A percentile compares a stretch with the other conserved stretches of the same genome.
Evolutionary conservation across 2,113 vertebrate species (phyloP).

Genomic region (Bubo bubo): DNA sequence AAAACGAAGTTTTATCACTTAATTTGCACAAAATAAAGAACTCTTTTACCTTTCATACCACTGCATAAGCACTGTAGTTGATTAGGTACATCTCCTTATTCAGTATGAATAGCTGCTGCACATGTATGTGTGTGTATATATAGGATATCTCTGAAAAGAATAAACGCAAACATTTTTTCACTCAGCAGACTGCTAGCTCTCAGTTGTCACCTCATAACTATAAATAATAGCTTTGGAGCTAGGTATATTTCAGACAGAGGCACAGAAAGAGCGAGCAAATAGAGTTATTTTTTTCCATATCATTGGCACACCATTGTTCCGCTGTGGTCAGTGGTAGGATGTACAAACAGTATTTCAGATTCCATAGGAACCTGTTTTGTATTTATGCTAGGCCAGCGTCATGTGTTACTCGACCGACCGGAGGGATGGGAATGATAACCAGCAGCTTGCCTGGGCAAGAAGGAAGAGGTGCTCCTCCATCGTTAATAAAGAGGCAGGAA

Average conservation of each 20-base stretch:
- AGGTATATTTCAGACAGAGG: slow-evolving; percentile 54
- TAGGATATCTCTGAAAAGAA: slow-evolving; percentile 54
- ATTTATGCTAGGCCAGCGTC: slow-evolving; percentile 54
- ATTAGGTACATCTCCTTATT: slow-evolving; percentile 41
- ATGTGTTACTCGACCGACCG: not conserved
- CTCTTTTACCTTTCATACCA: not conserved
- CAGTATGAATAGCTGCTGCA: slow-evolving; percentile 29
- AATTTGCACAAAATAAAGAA: not conserved
- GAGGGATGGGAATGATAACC: slow-evolving; percentile 53
- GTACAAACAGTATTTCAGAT: slow-evolving; percentile 57
- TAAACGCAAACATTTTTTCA: slow-evolving; percentile 56
- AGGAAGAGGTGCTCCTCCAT: slow-evolving; percentile 27
- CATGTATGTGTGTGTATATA: not conserved
- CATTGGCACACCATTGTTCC: slow-evolving; percentile 62
- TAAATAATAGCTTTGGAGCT: slow-evolving; percentile 66
- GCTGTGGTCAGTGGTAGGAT: slow-evolving; percentile 70
- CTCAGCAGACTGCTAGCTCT: slow-evolving; percentile 72
- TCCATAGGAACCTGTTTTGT: slow-evolving; percentile 67
- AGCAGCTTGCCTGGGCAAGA: slow-evolving; percentile 37
- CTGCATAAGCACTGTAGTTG: not conserved
- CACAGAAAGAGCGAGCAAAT: slow-evolving; percentile 55
- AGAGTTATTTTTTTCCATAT: slow-evolving; percentile 10
- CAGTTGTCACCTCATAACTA: slow-evolving; percentile 74
- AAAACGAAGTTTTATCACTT: not conserved
- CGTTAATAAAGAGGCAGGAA: slow-evolving; percentile 19